Base-by-base conservation (phyloP, 2,888 invertebrate species). In the Sarcophaga variegata region DNA sequence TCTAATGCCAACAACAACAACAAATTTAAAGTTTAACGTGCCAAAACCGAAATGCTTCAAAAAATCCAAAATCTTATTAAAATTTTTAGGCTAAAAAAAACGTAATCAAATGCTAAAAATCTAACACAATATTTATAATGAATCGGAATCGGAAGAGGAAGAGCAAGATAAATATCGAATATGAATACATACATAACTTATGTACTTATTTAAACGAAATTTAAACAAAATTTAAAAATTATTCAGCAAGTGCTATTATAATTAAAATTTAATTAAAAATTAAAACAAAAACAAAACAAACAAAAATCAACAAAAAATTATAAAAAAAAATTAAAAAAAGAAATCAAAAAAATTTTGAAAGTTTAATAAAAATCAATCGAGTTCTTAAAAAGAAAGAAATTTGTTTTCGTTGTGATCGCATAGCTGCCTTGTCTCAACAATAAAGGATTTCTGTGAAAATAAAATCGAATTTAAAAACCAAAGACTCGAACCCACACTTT, bases 191-290 rank as follows among this genome's bases (percentile, higher is more conserved):
- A n/a, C 45, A 80, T 63, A n/a, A 66, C 37, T 37, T 37, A 76
- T n/a, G 62, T 59, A 27, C 72, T 45, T 72, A 77, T 27, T 63
- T 63, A 74, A 76, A 76, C 17, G 5, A 76, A 79, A 70, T 25
- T 54, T 59, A 79, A 49, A 75, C 6, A 62, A 20, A 87, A 84
- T 66, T 80, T 70, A 78, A 60, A 86, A 78, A 63, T 49, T 75
- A 87, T 82, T 84, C 87, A 87, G 81, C 87, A 87, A 87, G 87
- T 87, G 87, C 87, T 84, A 84, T 87, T 87, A 87, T 49, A 81
- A 81, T 76, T 12, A 71, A 80, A 85, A 64, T 22, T 63, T 71
- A 78, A 74, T 14, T 10, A n/a, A 45, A 64, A 66, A n/a, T 22
- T 47, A 72, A 59, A 59, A 27, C 17, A 14, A 14, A 49, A 49